Evolutionary conservation across 2,888 invertebrate species (phyloP), one percentile per base, ranked within the genome.

Genomic region (Epiperipatus broadwayi): DNA sequence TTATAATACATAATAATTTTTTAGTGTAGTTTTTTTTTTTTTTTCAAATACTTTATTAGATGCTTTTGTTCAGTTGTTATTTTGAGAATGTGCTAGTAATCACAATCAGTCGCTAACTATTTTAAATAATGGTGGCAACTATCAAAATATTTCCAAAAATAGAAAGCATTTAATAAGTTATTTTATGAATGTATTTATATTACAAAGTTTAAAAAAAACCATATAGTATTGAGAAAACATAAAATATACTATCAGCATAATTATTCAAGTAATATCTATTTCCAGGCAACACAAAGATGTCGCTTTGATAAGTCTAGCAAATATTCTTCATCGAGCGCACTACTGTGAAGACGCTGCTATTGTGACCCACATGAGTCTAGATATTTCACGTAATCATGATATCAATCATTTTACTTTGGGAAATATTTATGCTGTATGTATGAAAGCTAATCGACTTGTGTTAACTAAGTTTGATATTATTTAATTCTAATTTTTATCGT

Each of bases 281-380:
- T 50, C 14, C 64, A 78, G 78, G 49, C 59, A 67, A 47, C 72
- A 71, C 52, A 72, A 73, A 54, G 75, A 78, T 53, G 68, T 79
- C 35, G 72, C 78, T 1, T 60, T 79, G 22, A 63, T 78, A 39
- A 76, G 72, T 51, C 60, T 80, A 52, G 80, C 77, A 0, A 72
- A 74, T 30, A 67, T 78, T 46, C 61, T 81, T 10, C 77, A 77
- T 50, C 69, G 73, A 32, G 69, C 73, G 34, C 64, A 65, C 44
- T 66, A 67, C 48, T 68, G 72, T 1, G 70, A 71, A 43, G 79
- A 80, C 56, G 79, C 79, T 1, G 68, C 73, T 1, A 67, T 73
- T 43, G 65, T 80, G 32, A 63, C 79, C 1, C 71, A 72, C 48
- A 72, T 75, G 12, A 76, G 79, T 0, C 65, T 76, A 8, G 76